Percentiles rank a stretch among this genome's conserved stretches.
Evolutionary conservation across 2,888 invertebrate genomes (phyloP).

Genomic region (Spialia ferax): DNA sequence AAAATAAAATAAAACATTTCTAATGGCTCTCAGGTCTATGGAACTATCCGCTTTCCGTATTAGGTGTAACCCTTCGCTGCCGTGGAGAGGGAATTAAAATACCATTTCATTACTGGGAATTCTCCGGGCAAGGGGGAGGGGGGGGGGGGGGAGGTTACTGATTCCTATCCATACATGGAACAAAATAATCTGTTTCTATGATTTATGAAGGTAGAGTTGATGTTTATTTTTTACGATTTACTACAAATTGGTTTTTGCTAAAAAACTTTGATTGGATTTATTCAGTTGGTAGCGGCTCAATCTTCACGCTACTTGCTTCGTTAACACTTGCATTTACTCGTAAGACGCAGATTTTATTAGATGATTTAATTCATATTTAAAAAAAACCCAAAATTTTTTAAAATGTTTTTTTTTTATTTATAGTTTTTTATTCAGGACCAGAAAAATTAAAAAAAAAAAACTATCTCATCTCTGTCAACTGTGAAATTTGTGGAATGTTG

Average conservation of each 20-base stretch:
- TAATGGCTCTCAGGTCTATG: constrained; percentile 8
- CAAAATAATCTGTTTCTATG: constrained; percentile 17
- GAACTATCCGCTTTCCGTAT: constrained; percentile 26
- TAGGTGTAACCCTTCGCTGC: constrained; percentile 25
- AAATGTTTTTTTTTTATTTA: too few species aligned
- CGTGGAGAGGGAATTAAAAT: constrained; percentile 29
- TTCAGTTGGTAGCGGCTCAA: too few species aligned
- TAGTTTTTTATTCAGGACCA: too few species aligned
- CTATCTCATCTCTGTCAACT: too few species aligned
- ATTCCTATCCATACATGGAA: constrained; percentile 18
- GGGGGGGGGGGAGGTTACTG: constrained; percentile 14
- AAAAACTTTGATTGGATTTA: constrained; percentile 4
- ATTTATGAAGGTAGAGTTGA: constrained; percentile 12
- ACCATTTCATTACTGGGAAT: constrained; percentile 34
- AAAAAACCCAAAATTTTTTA: too few species aligned
- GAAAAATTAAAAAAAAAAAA: too few species aligned
- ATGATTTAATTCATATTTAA: too few species aligned
- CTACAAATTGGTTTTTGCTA: too few species aligned
- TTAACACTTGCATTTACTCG: too few species aligned
- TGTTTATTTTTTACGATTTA: background rate
- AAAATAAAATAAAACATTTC: background rate
- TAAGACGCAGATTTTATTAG: too few species aligned
- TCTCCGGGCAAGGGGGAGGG: background rate
- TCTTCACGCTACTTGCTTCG: too few species aligned
- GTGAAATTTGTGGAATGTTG: too few species aligned